Evolutionary conservation across 2,113 vertebrate genomes (phyloP), one percentile per base, ranked within the genome.

Genomic region (Cyanoderma ruficeps): DNA sequence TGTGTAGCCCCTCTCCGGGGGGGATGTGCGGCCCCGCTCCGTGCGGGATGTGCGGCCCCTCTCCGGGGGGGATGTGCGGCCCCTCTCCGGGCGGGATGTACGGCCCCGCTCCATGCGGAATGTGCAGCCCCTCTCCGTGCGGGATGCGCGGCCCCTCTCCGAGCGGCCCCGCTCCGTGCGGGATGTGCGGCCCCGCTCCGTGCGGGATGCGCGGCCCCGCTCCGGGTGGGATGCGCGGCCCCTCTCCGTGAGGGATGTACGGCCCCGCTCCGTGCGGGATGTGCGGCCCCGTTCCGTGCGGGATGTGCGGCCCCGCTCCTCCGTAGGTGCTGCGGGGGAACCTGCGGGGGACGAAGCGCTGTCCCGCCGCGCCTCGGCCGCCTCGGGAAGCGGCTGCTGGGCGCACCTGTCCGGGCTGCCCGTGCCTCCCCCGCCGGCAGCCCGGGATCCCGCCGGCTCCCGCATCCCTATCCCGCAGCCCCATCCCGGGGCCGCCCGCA

Each of bases 401-500:
- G n/a, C 37, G 27, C 55, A 69, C 65, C 84, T 71, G 41, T 56
- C 19, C 31, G 76, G 13, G 41, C 68, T 5, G 28, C 21, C 25
- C 11, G 39, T 10, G 49, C 46, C 13, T 28, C 16, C n/a, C 35
- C 33, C 35, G 37, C 52, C 41, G 50, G 31, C 11, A 15, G 5
- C 53, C 63, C 23, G 18, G 37, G 21, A 11, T 56, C 19, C 20
- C 15, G 42, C 70, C 5, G 14, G 22, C 27, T 57, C 20, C 16
- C 22, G 53, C 77, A n/a, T 5, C 30, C 60, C 46, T 24, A 64
- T 56, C 78, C 83, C 55, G 33, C 75, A 65, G 33, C 46, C 64
- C 65, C 46, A 42, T 71, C 55, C 67, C 91, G 50, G 71, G 86
- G 57, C 87, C 72, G 87, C 94, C 98, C 96, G 98, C 98, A 98